Percentiles rank a stretch among this genome's conserved stretches.
Conservation (phyloP, 2,113 vertebrate species). For the Acanthisitta chloris region DNA sequence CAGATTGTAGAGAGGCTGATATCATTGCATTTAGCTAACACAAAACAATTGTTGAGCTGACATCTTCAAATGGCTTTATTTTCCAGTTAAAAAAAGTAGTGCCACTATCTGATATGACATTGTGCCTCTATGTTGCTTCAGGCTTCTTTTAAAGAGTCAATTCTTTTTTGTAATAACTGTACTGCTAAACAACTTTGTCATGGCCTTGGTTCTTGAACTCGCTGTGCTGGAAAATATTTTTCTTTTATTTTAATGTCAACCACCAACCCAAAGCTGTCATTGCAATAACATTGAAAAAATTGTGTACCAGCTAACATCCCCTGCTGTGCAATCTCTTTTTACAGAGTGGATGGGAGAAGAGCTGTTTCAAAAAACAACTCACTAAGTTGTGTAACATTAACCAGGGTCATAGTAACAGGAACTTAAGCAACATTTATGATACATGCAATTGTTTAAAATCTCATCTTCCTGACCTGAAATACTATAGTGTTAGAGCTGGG, state of each 20-base stretch:
- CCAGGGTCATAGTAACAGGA: background rate
- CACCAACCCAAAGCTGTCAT: background rate
- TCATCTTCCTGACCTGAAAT: background rate
- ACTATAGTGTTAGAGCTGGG: background rate
- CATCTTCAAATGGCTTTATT: background rate
- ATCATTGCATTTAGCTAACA: background rate
- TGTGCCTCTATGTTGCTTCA: background rate
- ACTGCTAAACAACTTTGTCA: conserved; percentile 15
- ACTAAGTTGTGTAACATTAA: background rate
- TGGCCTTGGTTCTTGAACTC: background rate
- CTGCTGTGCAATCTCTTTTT: background rate
- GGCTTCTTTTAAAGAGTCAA: background rate
- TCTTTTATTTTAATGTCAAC: conserved; percentile 17
- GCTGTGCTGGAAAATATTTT: conserved; percentile 42
- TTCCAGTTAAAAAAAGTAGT: background rate
- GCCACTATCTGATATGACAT: background rate
- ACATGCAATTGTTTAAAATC: background rate
- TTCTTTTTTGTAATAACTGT: background rate
- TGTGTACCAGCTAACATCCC: background rate
- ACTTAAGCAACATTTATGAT: background rate
- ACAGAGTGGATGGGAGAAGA: background rate
- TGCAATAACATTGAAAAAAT: conserved; percentile 9
- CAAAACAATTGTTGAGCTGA: background rate
- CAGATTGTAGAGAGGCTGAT: background rate
- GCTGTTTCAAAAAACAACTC: background rate